Conservation (phyloP, 2,113 vertebrate genomes). For the Chlamydotis undulata region DNA sequence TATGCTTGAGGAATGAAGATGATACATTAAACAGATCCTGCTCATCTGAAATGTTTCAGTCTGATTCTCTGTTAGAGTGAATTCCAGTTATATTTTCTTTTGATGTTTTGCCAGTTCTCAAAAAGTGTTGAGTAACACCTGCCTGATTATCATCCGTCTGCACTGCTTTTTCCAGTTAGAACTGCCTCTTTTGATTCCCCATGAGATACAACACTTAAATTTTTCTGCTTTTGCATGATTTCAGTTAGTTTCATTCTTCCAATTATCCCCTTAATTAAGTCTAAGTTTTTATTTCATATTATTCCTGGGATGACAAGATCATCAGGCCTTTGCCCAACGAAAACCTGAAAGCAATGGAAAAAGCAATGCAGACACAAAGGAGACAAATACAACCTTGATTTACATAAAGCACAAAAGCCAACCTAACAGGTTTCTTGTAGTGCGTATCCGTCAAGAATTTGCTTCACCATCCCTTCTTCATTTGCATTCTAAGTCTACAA, state of each 20-base stretch:
- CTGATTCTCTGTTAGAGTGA: not conserved
- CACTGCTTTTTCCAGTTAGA: not conserved
- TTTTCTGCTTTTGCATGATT: conserved; percentile 30
- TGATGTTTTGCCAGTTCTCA: not conserved
- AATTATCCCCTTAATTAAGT: conserved; percentile 47
- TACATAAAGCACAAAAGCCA: not conserved
- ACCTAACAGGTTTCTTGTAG: not conserved
- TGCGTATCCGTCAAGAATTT: not conserved
- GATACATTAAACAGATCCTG: not conserved
- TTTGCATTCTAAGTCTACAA: not conserved
- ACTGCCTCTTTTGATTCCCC: not conserved
- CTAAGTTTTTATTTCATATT: conserved; percentile 60
- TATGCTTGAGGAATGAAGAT: not conserved
- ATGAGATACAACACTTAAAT: not conserved
- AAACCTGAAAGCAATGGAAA: conserved; percentile 36
- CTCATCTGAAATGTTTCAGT: not conserved
- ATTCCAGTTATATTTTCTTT: not conserved
- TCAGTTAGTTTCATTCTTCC: conserved; percentile 16
- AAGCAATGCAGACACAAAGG: not conserved
- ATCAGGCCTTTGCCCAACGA: conserved; percentile 68
- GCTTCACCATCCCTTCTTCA: not conserved
- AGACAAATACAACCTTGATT: not conserved
- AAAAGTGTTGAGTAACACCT: not conserved
- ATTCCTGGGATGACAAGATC: conserved; percentile 47
- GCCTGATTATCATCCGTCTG: not conserved